Percentiles rank a stretch among this genome's conserved stretches.
Conservation (phyloP, 2,888 invertebrate species). For the Antheraea yamamai region DNA sequence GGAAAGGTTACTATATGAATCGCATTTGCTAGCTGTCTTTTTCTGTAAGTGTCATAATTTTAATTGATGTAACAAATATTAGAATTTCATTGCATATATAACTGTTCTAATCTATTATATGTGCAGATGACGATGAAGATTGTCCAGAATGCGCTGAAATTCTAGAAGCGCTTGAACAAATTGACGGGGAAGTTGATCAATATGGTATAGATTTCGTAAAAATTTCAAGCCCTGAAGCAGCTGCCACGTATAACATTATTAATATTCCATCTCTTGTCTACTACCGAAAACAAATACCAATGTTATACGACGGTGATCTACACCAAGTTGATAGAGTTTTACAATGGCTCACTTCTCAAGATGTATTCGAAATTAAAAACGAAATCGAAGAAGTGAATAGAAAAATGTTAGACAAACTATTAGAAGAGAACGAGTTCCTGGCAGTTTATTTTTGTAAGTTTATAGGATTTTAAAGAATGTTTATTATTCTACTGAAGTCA, state of each 20-base stretch:
- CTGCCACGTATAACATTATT: slow-evolving; percentile 90
- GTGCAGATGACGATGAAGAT: slow-evolving; percentile 89
- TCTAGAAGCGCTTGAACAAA: slow-evolving; percentile 93
- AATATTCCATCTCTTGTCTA: slow-evolving; percentile 93
- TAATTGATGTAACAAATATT: not conserved
- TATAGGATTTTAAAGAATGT: not conserved
- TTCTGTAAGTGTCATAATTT: slow-evolving; percentile 86
- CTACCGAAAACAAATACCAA: slow-evolving; percentile 91
- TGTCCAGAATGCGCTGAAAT: slow-evolving; percentile 96
- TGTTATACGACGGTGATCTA: slow-evolving; percentile 94
- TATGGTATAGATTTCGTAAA: slow-evolving; percentile 98
- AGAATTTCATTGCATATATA: not conserved
- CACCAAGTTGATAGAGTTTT: slow-evolving; percentile 92
- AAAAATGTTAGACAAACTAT: slow-evolving; percentile 96
- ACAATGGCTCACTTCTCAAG: slow-evolving; percentile 95
- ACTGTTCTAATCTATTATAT: not conserved
- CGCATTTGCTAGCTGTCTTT: slow-evolving; percentile 93
- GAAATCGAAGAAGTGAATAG: slow-evolving; percentile 98
- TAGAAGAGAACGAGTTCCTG: slow-evolving; percentile 97
- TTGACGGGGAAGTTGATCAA: slow-evolving; percentile 96
- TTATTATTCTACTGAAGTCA: not conserved
- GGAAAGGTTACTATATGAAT: slow-evolving; percentile 91
- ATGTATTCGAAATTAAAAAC: slow-evolving; percentile 96
- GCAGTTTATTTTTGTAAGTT: slow-evolving; percentile 97
- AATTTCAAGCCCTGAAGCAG: slow-evolving; percentile 91